Conservation (phyloP, 2,113 vertebrate genomes). For the Herpailurus yagouaroundi region DNA sequence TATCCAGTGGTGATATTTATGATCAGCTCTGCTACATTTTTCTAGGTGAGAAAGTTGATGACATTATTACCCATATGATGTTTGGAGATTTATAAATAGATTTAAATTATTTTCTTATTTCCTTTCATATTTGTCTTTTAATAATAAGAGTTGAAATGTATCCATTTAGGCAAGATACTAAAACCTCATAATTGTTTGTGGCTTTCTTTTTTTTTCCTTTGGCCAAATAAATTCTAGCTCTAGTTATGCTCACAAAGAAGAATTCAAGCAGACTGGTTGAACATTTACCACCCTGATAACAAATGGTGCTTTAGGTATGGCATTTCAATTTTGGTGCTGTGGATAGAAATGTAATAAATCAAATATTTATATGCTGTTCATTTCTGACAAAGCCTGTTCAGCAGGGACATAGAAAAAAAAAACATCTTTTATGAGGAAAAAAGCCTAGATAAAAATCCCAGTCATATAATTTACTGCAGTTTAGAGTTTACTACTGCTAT, state of each 20-base stretch:
- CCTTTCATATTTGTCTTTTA: not conserved
- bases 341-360: constrained; percentile 68
- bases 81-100: not conserved
- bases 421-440: constrained; percentile 62
- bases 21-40: not conserved
- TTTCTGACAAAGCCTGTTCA: constrained; percentile 73
- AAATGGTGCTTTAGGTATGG: constrained; percentile 55
- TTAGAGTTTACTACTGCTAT: constrained; percentile 68
- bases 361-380: constrained; percentile 73
- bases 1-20: not conserved
- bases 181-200: not conserved
- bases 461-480: constrained; percentile 72
- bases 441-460: constrained; percentile 65
- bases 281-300: constrained; percentile 60
- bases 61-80: not conserved
- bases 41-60: not conserved
- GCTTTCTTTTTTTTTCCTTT: not conserved
- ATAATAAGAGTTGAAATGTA: not conserved
- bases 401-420: constrained; percentile 57
- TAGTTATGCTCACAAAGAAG: not conserved
- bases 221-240: not conserved
- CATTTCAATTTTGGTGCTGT: constrained; percentile 69
- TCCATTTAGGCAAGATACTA: not conserved
- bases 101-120: not conserved
- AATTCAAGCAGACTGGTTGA: constrained; percentile 46